These are phyloP conservation scores for Neoascia interrupta DNA, from an alignment of 2,888 invertebrate genomes.

Conservation along the genomic window DNA sequence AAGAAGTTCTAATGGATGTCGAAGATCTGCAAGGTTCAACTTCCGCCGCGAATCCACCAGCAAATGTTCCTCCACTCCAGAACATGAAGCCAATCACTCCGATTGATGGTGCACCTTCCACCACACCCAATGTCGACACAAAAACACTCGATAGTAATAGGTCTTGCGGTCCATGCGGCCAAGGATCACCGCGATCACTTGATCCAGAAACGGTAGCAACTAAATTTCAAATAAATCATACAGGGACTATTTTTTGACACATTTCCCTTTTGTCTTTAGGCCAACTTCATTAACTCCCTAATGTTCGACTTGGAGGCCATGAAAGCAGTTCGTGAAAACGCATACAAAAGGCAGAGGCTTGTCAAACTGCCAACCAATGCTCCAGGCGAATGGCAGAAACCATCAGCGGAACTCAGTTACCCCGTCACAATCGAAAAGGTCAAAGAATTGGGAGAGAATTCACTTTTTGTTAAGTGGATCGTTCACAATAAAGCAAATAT, in stretches of 20 bases:
- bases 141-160: too few relatives aligned
- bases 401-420: slow-evolving; percentile 50
- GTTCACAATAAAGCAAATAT: slow-evolving; percentile 74
- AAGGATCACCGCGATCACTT: background rate
- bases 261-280: slow-evolving; percentile 65
- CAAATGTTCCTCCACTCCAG: too few relatives aligned
- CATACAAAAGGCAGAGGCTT: slow-evolving; percentile 35
- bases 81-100: background rate
- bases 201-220: background rate
- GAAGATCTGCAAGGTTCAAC: too few relatives aligned
- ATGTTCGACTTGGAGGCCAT: slow-evolving; percentile 75
- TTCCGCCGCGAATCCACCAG: too few relatives aligned
- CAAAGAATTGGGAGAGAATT: slow-evolving; percentile 73
- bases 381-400: slow-evolving; percentile 54
- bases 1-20: too few relatives aligned
- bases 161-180: background rate
- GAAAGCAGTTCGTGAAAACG: slow-evolving; percentile 73
- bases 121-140: background rate
- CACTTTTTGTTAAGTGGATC: slow-evolving; percentile 76
- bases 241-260: too few relatives aligned
- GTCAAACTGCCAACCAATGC: too few relatives aligned
- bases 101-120: too few relatives aligned
- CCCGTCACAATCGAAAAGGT: slow-evolving; percentile 75
- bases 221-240: too few relatives aligned
- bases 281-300: slow-evolving; percentile 76